A percentile compares a stretch with the other conserved stretches of the same genome.
Conservation (phyloP, 2,888 invertebrate genomes). For the Tipula confusa region DNA sequence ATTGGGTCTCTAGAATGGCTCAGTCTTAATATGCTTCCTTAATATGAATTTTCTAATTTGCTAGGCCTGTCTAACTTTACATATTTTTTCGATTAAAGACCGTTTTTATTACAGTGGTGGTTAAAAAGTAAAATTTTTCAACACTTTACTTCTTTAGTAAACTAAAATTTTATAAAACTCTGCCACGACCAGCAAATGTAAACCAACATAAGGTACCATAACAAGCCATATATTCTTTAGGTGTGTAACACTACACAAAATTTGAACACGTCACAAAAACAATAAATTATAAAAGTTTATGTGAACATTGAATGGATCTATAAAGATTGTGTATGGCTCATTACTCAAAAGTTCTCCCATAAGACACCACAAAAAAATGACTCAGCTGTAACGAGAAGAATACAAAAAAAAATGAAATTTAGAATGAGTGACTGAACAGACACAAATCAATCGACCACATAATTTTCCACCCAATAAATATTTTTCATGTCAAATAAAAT, state of each 20-base stretch:
- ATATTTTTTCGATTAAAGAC: no score
- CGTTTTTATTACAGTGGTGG: no score
- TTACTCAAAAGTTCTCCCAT: neutral
- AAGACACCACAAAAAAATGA: neutral
- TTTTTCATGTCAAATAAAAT: slow-evolving; percentile 20
- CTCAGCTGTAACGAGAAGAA: neutral
- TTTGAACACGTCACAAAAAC: neutral
- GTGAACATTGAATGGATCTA: neutral
- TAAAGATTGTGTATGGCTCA: neutral
- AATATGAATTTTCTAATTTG: no score
- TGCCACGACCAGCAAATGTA: no score
- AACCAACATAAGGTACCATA: no score
- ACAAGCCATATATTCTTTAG: no score
- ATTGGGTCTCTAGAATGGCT: no score
- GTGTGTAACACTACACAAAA: neutral
- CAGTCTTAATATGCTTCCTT: no score
- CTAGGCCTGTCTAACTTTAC: no score
- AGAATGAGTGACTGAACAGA: slow-evolving; percentile 20
- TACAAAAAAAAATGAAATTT: neutral
- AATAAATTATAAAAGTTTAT: neutral
- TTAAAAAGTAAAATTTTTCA: no score
- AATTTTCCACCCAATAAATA: slow-evolving; percentile 25
- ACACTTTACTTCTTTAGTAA: no score
- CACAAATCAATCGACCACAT: slow-evolving; percentile 25
- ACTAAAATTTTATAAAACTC: no score